Percentiles rank a stretch among this genome's conserved stretches.
These are phyloP conservation scores for Torymus texanus DNA, from an alignment of 2,888 invertebrate genomes.

Conservation along the genomic window DNA sequence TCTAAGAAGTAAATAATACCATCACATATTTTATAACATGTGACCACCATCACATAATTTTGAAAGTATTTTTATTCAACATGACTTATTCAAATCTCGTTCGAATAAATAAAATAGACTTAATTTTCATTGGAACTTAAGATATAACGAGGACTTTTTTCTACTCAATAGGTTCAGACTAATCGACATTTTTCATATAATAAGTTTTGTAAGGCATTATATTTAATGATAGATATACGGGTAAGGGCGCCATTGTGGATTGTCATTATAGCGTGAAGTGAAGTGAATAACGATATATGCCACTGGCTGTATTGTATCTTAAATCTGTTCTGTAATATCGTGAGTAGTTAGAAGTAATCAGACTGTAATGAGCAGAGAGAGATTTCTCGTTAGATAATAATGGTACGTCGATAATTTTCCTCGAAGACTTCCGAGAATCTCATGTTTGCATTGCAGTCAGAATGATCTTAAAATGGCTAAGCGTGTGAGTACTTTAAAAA, in stretches of 20 bases:
- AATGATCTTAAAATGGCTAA: background rate
- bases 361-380: slow-evolving; percentile 4
- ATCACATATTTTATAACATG: no score
- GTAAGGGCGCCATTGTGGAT: background rate
- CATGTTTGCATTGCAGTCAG: background rate
- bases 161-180: no score
- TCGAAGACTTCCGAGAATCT: background rate
- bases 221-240: background rate
- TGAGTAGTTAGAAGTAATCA: slow-evolving; percentile 26
- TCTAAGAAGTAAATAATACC: no score
- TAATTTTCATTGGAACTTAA: no score
- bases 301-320: background rate
- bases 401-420: background rate
- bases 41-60: no score
- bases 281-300: background rate
- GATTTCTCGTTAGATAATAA: slow-evolving; percentile 11
- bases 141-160: no score
- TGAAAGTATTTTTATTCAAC: no score
- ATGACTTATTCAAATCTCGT: no score
- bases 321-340: background rate
- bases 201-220: no score
- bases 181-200: no score
- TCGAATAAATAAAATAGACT: no score
- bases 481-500: no score
- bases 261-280: slow-evolving; percentile 3